Evolutionary conservation across 1,140 invertebrate genomes (phyloP), one percentile per base, ranked within the genome.

Genomic region (Tetranychus urticae): DNA sequence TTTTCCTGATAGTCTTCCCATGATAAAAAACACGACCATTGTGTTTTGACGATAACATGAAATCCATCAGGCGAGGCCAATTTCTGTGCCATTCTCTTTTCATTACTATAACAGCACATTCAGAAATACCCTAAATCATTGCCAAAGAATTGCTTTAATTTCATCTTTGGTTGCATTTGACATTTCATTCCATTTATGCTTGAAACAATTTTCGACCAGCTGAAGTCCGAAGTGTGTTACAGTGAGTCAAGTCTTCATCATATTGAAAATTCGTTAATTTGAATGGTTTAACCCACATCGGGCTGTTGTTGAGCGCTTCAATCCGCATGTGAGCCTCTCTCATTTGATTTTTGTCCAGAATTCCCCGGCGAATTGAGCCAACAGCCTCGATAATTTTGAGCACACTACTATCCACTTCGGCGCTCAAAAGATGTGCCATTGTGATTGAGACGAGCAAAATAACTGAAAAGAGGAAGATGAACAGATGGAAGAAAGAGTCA

Each of bases 1-100:
- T 77, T 92, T 88, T 71, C 93, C 89, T 12, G 86, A 85, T 7
- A 94, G 75, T 55, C 88, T 75, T 2, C 90, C 72, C 67, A 92
- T 86, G 1, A 91, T 82, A 61, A 88, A 92, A 71, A 14, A 91
- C 87, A 39, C 91, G 75, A 71, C 93, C 86, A 58, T 47, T 48
- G 3, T 3, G 7, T 86, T 88, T 67, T 90, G 8, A 8, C 7
- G 13, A 13, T 13, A 60, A 62, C 57, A 34, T 35, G 39, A 62
- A 23, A 36, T 23, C n/a, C 42, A 23, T 62, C 14, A 94, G 69
- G 1, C 81, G 81, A 1, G 86, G 84, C 89, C 89, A 94, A 61
- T 92, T 86, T 69, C 93, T 89, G 1, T 89, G 89, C 90, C 89
- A 94, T 70, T 92, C 88, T 14, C 88, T 74, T 70, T 93, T 93